Evolutionary conservation across 2,797 vertebrate genomes (phyloP).

Genomic region (Lates japonicus): DNA sequence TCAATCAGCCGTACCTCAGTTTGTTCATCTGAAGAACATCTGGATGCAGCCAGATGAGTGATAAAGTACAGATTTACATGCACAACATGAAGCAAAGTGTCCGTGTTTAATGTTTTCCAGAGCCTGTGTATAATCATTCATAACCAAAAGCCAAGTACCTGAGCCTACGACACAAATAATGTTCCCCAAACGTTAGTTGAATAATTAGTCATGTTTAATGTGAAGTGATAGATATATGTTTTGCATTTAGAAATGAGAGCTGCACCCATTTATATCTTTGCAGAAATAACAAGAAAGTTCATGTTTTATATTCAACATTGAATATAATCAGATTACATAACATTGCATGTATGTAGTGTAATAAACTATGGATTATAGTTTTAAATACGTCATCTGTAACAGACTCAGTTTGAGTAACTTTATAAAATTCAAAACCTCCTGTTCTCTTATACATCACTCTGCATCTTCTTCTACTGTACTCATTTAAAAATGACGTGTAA

Average conservation of each 20-base stretch:
- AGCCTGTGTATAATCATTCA: background rate
- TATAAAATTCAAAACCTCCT: background rate
- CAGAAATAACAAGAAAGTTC: conserved; percentile 2
- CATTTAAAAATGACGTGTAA: conserved; percentile 1
- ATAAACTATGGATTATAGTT: background rate
- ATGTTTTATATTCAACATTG: background rate
- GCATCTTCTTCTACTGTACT: background rate
- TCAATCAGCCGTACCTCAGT: conserved; percentile 14
- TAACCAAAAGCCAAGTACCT: conserved; percentile 22
- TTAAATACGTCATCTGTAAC: background rate
- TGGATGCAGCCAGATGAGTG: conserved; percentile 25
- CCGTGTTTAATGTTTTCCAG: conserved; percentile 15
- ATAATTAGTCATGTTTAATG: conserved; percentile 8
- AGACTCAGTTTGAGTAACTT: background rate
- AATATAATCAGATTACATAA: conserved; percentile 16
- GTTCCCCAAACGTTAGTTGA: background rate
- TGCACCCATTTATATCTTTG: conserved; percentile 12
- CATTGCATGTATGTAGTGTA: background rate
- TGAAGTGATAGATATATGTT: background rate
- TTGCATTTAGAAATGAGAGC: conserved; percentile 4
- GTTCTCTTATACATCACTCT: background rate
- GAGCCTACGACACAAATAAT: conserved; percentile 22
- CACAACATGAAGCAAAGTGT: conserved; percentile 21
- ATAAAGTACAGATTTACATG: conserved; percentile 48
- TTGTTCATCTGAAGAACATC: conserved; percentile 21